Evolutionary conservation across 2,113 vertebrate genomes (phyloP).

Genomic region (Hyperoodon ampullatus): DNA sequence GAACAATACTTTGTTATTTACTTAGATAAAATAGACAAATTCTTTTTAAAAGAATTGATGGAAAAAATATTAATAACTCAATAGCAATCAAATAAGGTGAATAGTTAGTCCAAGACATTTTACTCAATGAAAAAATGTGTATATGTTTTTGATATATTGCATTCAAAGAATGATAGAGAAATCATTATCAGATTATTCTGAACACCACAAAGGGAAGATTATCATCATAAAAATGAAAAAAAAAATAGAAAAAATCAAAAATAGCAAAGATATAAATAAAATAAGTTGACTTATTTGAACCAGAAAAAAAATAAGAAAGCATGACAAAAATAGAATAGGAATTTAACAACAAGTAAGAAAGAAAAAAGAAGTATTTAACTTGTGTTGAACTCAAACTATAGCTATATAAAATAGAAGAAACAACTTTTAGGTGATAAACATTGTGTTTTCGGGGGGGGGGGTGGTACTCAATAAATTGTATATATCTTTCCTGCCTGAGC

Average conservation of each 20-base stretch:
- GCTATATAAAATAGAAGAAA: not conserved
- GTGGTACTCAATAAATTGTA: not conserved
- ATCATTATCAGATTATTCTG: not conserved
- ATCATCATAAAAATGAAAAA: not conserved
- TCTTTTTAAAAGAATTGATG: not conserved
- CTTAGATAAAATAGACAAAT: not conserved
- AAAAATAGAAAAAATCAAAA: not conserved
- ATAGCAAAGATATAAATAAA: not conserved
- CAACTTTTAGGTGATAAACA: not conserved
- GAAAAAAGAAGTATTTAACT: not conserved
- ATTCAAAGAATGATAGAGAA: not conserved
- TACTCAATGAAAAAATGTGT: not conserved
- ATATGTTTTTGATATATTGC: not conserved
- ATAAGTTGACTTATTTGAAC: not conserved
- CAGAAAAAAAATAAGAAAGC: not conserved
- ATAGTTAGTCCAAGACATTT: not conserved
- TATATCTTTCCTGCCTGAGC: not conserved
- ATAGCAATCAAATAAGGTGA: not conserved
- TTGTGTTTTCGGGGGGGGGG: not conserved
- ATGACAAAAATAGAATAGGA: not conserved
- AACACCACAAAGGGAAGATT: not conserved
- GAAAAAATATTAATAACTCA: not conserved
- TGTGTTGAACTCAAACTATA: not conserved
- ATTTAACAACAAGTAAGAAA: not conserved
- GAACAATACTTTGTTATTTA: not conserved